These are phyloP conservation scores for Silurus asotus DNA, from an alignment of 2,113 vertebrate species.

Conservation along the genomic window DNA sequence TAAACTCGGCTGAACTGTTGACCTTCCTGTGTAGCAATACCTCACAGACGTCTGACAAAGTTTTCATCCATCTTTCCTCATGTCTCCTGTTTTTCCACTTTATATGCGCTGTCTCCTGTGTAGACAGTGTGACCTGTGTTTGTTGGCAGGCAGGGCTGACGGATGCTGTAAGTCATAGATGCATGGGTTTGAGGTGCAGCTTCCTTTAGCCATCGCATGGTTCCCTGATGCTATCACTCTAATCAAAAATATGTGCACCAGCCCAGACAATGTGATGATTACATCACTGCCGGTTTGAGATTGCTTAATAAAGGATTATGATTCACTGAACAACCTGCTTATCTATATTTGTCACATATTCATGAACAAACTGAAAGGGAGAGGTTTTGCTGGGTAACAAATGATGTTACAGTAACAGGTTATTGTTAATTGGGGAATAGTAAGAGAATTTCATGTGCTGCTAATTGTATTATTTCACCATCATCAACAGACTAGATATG, in stretches of 20 bases:
- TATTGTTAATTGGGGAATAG: not conserved
- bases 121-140: not conserved
- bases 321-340: not conserved
- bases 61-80: not conserved
- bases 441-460: too few species aligned
- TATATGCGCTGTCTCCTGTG: not conserved
- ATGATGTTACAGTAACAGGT: not conserved
- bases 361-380: not conserved
- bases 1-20: not conserved
- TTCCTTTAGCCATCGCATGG: constrained; percentile 58
- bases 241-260: constrained; percentile 52
- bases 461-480: not conserved
- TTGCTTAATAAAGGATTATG: not conserved
- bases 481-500: not conserved
- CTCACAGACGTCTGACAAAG: not conserved
- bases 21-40: constrained; percentile 15
- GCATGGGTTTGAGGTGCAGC: constrained; percentile 65
- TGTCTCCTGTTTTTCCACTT: not conserved
- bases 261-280: not conserved
- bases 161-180: constrained; percentile 53
- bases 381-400: not conserved
- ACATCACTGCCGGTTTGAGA: not conserved
- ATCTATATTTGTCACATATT: not conserved
- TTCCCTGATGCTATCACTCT: constrained; percentile 56
- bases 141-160: constrained; percentile 10